A percentile compares a stretch with the other conserved stretches of the same genome.
These are phyloP conservation scores for Aphidius ervi DNA, from an alignment of 1,140 invertebrate genomes.

Conservation along the genomic window DNA sequence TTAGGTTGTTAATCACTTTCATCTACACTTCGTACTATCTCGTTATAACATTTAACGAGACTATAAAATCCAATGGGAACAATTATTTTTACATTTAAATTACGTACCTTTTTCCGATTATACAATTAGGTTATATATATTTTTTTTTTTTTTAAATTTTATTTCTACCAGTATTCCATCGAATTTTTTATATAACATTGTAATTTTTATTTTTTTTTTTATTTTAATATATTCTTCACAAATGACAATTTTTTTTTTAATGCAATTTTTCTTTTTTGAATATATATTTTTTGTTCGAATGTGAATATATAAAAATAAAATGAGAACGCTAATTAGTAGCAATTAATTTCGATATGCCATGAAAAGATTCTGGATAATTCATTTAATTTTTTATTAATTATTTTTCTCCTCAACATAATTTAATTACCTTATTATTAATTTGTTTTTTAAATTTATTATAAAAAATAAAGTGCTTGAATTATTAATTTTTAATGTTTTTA, in stretches of 20 bases:
- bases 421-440: not conserved
- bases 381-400: not conserved
- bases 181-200: not conserved
- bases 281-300: not conserved
- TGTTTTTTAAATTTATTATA: not conserved
- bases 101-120: slow-evolving; percentile 7
- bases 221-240: not conserved
- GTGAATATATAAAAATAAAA: no score
- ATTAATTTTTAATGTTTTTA: not conserved
- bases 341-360: slow-evolving; percentile 7
- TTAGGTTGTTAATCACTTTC: slow-evolving; percentile 1
- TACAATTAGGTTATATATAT: not conserved
- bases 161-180: not conserved
- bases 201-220: not conserved
- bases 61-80: slow-evolving; percentile 3
- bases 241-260: not conserved
- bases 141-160: not conserved
- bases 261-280: not conserved
- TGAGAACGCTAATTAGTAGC: slow-evolving; percentile 1
- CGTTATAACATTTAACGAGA: slow-evolving; percentile 15
- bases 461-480: not conserved
- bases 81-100: slow-evolving; percentile 13
- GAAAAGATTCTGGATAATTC: not conserved
- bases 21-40: slow-evolving; percentile 1
- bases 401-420: not conserved